phyloP scores from a whole-genome alignment of 1,140 invertebrate species.

The Bombus superbus region DNA sequence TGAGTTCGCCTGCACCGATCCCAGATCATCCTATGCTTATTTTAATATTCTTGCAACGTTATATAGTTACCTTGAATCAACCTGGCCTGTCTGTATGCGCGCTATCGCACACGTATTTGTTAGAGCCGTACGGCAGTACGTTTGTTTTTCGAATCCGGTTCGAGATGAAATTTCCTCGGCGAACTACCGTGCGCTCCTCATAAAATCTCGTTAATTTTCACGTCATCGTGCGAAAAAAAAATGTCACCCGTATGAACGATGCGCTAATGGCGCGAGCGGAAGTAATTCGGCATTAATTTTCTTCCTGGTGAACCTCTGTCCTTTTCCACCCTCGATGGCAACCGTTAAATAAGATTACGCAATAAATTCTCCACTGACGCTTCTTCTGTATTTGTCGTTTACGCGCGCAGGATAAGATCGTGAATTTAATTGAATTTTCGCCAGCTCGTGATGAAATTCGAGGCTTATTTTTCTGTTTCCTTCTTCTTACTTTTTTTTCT shows the following conservation, averaged over 20 bases:
- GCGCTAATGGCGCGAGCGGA: not conserved
- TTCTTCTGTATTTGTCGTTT: too few relatives aligned
- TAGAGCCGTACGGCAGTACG: not conserved
- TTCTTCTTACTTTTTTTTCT: too few relatives aligned
- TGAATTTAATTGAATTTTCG: not conserved
- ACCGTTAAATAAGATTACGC: not conserved
- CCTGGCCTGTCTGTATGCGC: not conserved
- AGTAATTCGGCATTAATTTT: not conserved
- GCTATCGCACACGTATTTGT: not conserved
- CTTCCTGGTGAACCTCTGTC: not conserved
- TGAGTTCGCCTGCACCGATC: not conserved
- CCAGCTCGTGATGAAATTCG: too few relatives aligned
- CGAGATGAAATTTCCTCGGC: not conserved
- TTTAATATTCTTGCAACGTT: slow-evolving; percentile 23
- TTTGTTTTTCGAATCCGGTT: not conserved
- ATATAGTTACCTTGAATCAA: not conserved
- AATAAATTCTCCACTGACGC: not conserved
- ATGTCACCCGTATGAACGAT: not conserved
- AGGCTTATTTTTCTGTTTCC: too few relatives aligned
- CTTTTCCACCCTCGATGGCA: not conserved
- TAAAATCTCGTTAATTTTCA: slow-evolving; percentile 27
- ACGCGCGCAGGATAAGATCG: not conserved
- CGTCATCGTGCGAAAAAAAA: not conserved
- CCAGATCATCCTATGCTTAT: not conserved
- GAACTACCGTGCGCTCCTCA: not conserved